These are phyloP conservation scores for Diplolepis rosae DNA, from an alignment of 2,888 invertebrate species.

Conservation along the genomic window DNA sequence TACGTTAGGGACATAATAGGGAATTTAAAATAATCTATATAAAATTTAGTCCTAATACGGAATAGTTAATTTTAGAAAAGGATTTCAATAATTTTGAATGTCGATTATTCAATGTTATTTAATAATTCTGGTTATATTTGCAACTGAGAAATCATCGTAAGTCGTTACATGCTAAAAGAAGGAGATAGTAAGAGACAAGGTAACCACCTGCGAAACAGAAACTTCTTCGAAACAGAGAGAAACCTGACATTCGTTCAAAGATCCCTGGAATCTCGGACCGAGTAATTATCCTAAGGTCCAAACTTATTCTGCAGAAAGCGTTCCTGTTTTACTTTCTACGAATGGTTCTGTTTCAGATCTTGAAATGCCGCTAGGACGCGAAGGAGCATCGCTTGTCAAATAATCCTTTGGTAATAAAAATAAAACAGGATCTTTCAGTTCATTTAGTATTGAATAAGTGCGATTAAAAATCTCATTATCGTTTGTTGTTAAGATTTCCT, in stretches of 20 bases:
- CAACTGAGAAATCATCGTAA: not conserved
- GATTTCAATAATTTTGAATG: not conserved
- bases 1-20: too few species aligned
- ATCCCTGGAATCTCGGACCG: slow-evolving; percentile 9
- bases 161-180: not conserved
- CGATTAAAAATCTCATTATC: not conserved
- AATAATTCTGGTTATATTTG: not conserved
- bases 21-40: too few species aligned
- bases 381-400: not conserved
- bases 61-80: too few species aligned
- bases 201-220: not conserved
- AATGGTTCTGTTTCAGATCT: slow-evolving; percentile 14
- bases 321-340: slow-evolving; percentile 6
- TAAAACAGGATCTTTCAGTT: not conserved
- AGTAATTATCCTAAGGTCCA: slow-evolving; percentile 15
- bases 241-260: slow-evolving; percentile 1
- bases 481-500: slow-evolving; percentile 5
- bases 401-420: not conserved
- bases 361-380: not conserved
- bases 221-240: slow-evolving; percentile 11
- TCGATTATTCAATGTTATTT: not conserved
- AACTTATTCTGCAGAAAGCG: not conserved
- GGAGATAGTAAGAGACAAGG: not conserved
- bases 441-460: not conserved
- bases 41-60: too few species aligned